Evolutionary conservation across 2,888 invertebrate genomes (phyloP).

Genomic region (Trissolcus brochymenae): DNA sequence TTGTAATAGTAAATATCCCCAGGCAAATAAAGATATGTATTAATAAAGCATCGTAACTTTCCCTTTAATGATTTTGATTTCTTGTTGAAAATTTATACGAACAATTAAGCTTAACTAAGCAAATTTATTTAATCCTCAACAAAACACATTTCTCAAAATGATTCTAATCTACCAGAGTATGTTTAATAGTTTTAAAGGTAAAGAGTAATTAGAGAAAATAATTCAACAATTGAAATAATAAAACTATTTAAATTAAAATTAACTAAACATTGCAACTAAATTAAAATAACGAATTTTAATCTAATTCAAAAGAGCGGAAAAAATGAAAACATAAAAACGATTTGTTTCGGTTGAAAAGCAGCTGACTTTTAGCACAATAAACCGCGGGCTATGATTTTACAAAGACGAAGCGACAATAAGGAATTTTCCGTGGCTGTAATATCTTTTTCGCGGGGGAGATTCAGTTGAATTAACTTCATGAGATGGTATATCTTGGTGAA

Average conservation of each 20-base stretch:
- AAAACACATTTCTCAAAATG: no score
- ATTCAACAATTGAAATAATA: no score
- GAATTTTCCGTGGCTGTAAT: conserved; percentile 64
- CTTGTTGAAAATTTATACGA: no score
- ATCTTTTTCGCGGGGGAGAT: conserved; percentile 37
- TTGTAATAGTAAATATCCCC: conserved; percentile 21
- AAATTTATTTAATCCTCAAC: no score
- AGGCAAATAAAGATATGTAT: conserved; percentile 14
- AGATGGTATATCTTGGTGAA: conserved; percentile 14
- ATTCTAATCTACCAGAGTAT: no score
- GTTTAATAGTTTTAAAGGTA: no score
- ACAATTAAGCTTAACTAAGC: no score
- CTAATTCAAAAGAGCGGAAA: not conserved
- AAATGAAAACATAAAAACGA: not conserved
- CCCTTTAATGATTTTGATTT: conserved; percentile 5
- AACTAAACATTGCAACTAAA: no score
- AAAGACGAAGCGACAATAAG: conserved; percentile 61
- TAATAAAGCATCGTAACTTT: not conserved
- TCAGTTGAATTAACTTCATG: conserved; percentile 40
- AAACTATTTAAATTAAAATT: no score
- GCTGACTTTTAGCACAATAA: conserved; percentile 32
- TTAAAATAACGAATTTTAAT: no score
- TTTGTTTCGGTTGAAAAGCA: not conserved
- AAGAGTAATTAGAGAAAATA: no score
- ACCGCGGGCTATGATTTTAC: conserved; percentile 62